Conservation (phyloP, 2,113 vertebrate genomes). For the Dipodomys merriami region DNA sequence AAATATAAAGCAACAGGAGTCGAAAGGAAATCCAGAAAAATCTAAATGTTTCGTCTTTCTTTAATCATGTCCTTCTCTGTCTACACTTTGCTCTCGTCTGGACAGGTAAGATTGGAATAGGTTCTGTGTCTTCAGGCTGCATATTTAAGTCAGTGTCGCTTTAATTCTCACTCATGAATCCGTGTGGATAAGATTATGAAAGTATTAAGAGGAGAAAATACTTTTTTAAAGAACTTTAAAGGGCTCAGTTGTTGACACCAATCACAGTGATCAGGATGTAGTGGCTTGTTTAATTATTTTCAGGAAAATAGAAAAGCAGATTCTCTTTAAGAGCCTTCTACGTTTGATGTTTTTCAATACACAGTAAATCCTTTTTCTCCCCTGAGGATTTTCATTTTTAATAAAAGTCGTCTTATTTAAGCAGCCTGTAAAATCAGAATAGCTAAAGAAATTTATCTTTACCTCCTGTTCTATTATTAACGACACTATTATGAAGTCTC, state of each 20-base stretch:
- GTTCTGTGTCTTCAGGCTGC: background rate
- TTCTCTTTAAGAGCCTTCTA: slow-evolving; percentile 17
- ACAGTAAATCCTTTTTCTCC: slow-evolving; percentile 2
- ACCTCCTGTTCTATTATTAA: slow-evolving; percentile 11
- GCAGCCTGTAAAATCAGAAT: slow-evolving; percentile 28
- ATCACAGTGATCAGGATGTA: slow-evolving; percentile 27
- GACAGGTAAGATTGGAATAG: slow-evolving; percentile 39
- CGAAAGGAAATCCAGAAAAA: slow-evolving; percentile 25
- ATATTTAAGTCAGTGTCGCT: slow-evolving; percentile 47
- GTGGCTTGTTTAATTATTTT: slow-evolving; percentile 62
- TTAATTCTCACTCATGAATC: slow-evolving; percentile 19
- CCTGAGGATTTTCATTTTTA: slow-evolving; percentile 59
- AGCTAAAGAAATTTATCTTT: slow-evolving; percentile 43
- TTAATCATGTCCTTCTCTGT: slow-evolving; percentile 8
- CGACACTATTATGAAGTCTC: background rate
- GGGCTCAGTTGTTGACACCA: slow-evolving; percentile 3
- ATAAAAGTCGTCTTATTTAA: slow-evolving; percentile 47
- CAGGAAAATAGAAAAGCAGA: slow-evolving; percentile 27
- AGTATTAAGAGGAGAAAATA: slow-evolving; percentile 50
- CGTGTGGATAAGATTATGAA: slow-evolving; percentile 55
- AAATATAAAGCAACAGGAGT: background rate
- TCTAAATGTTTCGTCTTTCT: background rate
- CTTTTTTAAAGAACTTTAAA: slow-evolving; percentile 11
- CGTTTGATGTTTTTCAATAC: slow-evolving; percentile 44
- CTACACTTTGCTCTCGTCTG: background rate